A percentile compares a stretch with the other conserved stretches of the same genome.
Conservation (phyloP, 2,797 vertebrate species). For the Pteronotus mesoamericanus region DNA sequence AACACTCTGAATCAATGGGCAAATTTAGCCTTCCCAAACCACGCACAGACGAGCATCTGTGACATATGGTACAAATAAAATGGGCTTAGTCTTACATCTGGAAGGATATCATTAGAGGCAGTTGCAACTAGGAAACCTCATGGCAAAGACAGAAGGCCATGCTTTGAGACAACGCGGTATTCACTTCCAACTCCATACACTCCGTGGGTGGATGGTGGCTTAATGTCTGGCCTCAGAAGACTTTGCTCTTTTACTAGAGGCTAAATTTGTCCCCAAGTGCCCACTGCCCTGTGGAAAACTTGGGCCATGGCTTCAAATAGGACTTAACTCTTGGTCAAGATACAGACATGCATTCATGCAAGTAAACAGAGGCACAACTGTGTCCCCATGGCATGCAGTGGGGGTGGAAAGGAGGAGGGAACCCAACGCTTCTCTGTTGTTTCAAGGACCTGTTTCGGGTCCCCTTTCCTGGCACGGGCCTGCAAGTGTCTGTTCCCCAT, state of each 20-base stretch:
- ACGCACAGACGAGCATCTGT: conserved; percentile 17
- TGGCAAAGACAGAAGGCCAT: conserved; percentile 1
- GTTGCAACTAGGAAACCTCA: conserved; percentile 21
- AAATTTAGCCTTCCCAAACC: conserved; percentile 40
- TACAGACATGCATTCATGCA: neutral
- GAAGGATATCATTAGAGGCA: conserved; percentile 58
- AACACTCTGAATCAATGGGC: conserved; percentile 24
- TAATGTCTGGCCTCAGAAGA: neutral
- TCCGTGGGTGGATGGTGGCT: neutral
- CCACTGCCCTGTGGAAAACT: neutral
- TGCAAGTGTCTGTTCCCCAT: neutral
- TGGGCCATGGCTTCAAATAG: neutral
- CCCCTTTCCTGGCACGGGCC: neutral
- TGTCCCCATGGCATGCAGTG: rapidly evolving
- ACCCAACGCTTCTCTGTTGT: neutral
- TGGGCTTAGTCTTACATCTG: neutral
- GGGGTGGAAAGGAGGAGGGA: neutral
- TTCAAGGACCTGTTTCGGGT: neutral
- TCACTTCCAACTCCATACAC: neutral
- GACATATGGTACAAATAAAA: conserved; percentile 68
- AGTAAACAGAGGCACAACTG: neutral
- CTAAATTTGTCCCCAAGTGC: neutral
- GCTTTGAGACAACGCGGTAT: neutral
- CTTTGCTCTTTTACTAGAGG: neutral
- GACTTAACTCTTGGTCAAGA: neutral